These are phyloP conservation scores for Eubasilissa splendida DNA, from an alignment of 2,888 invertebrate genomes.

Conservation along the genomic window DNA sequence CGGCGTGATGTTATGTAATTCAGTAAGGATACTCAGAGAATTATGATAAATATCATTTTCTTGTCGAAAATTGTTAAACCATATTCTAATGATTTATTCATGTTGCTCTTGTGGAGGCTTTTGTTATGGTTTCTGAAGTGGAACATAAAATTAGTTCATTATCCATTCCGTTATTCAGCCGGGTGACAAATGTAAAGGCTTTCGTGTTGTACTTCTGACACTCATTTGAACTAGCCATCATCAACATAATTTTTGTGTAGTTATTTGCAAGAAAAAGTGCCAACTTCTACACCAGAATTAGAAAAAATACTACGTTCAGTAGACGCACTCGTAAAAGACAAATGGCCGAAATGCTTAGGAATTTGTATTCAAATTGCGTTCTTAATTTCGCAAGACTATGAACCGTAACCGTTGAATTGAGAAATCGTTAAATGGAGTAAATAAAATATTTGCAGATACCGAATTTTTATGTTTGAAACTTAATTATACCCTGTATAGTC, in stretches of 20 bases:
- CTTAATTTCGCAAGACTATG: neutral
- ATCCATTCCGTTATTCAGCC: neutral
- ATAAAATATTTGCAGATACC: too few relatives aligned
- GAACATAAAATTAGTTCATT: neutral
- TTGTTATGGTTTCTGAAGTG: neutral
- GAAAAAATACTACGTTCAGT: neutral
- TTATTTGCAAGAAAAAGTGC: neutral
- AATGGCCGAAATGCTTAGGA: neutral
- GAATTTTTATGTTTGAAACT: too few relatives aligned
- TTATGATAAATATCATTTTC: too few relatives aligned
- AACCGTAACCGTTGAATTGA: too few relatives aligned
- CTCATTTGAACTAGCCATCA: neutral
- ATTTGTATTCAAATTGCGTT: neutral
- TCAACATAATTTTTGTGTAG: neutral
- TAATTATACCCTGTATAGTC: too few relatives aligned
- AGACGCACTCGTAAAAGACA: neutral
- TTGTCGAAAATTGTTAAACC: neutral
- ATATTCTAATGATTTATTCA: neutral
- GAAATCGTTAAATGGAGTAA: too few relatives aligned
- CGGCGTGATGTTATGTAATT: too few relatives aligned
- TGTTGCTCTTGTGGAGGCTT: neutral
- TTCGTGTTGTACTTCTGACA: neutral
- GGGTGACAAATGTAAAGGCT: neutral
- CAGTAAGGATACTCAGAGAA: too few relatives aligned
- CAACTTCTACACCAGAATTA: neutral